Percentiles rank a stretch among this genome's conserved stretches.
Evolutionary conservation across 2,888 invertebrate genomes (phyloP).

Genomic region (Pelosia muscerda): DNA sequence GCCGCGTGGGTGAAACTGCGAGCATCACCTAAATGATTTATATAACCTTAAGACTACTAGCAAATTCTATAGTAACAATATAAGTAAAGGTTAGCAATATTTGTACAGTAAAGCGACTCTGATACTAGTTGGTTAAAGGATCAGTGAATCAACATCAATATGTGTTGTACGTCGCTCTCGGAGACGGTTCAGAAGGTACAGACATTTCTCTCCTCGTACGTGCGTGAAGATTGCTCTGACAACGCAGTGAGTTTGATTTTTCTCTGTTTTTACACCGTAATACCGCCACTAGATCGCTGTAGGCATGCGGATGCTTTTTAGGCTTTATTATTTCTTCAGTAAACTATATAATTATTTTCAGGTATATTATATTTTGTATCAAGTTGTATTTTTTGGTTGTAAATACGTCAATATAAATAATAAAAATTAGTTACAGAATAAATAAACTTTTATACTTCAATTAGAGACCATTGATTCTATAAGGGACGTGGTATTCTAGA

Average conservation of each 20-base stretch:
- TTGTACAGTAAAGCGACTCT: neutral
- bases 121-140: slow-evolving; percentile 16
- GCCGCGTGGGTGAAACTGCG: no score
- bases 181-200: slow-evolving; percentile 55
- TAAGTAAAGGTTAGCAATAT: neutral
- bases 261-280: slow-evolving; percentile 44
- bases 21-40: no score
- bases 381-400: no score
- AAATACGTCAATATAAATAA: no score
- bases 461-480: no score
- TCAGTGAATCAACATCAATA: slow-evolving; percentile 51
- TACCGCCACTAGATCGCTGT: neutral
- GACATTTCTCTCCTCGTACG: slow-evolving; percentile 68
- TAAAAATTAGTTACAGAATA: no score
- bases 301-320: neutral
- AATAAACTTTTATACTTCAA: no score
- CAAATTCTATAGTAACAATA: neutral
- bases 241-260: slow-evolving; percentile 50
- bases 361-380: no score
- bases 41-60: neutral
- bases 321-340: neutral
- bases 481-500: no score
- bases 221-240: slow-evolving; percentile 63
- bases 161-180: slow-evolving; percentile 54
- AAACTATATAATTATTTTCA: no score